Evolutionary conservation across 2,113 vertebrate species (phyloP), one percentile per base, ranked within the genome.

Genomic region (Paraplagusia blochii): DNA sequence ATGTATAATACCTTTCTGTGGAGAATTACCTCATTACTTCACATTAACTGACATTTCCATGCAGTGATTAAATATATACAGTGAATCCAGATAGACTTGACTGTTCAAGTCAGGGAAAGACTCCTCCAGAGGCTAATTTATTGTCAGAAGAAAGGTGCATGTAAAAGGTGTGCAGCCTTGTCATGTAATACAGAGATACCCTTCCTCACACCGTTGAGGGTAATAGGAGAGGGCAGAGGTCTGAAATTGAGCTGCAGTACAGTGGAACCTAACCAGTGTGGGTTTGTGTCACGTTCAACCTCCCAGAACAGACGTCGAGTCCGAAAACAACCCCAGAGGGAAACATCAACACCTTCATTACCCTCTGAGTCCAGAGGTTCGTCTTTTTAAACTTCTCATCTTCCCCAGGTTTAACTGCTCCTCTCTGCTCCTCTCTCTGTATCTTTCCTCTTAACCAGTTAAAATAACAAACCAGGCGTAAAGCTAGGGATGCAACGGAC

Each of bases 201-300:
- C 47, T 54, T 16, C 42, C 46, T 16, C 57, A 62, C 53, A 58
- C 64, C 58, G 50, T 1, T 2, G 49, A 22, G 45, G 43, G 47
- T 76, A 81, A 79, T 66, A 46, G 66, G 53, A 53, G 15, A 68
- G 66, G 78, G 67, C 56, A 80, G 52, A 69, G 72, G 71, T 77
- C 67, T 77, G 76, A 70, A 80, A 85, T 80, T 63, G 82, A 83
- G 78, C 74, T 59, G 75, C 48, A 55, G 42, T 53, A 73, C 66
- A 61, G 58, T 35, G 51, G 18, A 58, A 69, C 63, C 72, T 58
- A 58, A 77, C 79, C 73, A 81, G 13, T 49, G 73, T 77, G 69
- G 68, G 76, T 70, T 62, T 11, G 64, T 76, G 75, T 81, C 68
- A 66, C 66, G 76, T 74, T 72, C 77, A n/a, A 83, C 78, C 76